A percentile compares a stretch with the other conserved stretches of the same genome.
phyloP scores from a whole-genome alignment of 2,797 vertebrate genomes.

The Muscicapa comitata region DNA sequence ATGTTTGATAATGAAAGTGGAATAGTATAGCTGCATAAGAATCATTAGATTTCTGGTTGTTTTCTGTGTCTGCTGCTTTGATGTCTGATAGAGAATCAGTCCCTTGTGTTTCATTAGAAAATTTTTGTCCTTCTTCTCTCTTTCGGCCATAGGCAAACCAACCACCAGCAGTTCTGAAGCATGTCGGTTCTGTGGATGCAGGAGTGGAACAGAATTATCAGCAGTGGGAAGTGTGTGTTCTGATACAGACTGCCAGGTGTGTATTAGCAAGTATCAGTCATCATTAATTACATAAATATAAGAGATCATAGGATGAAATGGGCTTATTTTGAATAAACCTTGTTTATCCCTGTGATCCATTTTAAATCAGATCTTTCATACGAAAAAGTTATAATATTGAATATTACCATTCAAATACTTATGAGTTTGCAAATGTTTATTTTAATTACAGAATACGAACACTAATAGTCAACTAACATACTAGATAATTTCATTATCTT shows the following conservation, averaged over 20 bases:
- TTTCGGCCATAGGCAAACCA: conserved; percentile 89
- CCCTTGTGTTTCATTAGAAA: not conserved
- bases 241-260: conserved; percentile 95
- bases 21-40: not conserved
- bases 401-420: not conserved
- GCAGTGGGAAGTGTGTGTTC: conserved; percentile 97
- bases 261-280: not conserved
- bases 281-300: not conserved
- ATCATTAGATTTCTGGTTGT: not conserved
- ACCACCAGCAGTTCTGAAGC: conserved; percentile 95
- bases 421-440: not conserved
- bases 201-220: conserved; percentile 94
- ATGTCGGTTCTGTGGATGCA: conserved; percentile 96
- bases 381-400: not conserved
- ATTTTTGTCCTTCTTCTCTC: not conserved
- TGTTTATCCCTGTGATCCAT: not conserved
- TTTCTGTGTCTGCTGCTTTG: not conserved
- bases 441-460: not conserved
- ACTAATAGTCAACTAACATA: not conserved
- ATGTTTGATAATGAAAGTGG: not conserved
- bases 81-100: not conserved
- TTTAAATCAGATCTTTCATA: not conserved
- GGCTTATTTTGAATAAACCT: not conserved
- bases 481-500: not conserved
- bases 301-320: not conserved